Evolutionary conservation across 1,140 invertebrate species (phyloP).

Genomic region (Magallana gigas): DNA sequence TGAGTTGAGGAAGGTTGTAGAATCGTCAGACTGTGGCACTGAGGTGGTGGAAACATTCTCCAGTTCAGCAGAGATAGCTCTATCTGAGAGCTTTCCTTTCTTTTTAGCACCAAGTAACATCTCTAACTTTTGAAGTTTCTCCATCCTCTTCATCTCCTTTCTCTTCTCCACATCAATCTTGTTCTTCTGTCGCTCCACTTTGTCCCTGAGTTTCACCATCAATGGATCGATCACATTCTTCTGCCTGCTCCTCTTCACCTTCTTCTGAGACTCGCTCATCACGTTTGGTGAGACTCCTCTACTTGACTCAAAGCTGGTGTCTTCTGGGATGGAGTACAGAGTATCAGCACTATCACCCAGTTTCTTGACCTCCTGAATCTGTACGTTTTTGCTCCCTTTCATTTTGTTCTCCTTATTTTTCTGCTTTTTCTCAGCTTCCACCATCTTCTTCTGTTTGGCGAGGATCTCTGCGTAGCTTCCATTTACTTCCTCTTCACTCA

Average conservation of each 20-base stretch:
- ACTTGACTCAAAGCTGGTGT: conserved; percentile 57
- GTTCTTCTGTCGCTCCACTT: conserved; percentile 63
- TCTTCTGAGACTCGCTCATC: conserved; percentile 71
- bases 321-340: conserved; percentile 61
- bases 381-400: conserved; percentile 44
- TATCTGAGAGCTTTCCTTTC: conserved; percentile 66
- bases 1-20: conserved; percentile 49
- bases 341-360: conserved; percentile 62
- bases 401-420: conserved; percentile 56
- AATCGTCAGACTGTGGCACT: conserved; percentile 56
- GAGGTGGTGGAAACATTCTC: conserved; percentile 69
- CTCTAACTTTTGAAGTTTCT: conserved; percentile 74
- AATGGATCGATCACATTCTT: conserved; percentile 76
- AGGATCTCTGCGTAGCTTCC: conserved; percentile 39
- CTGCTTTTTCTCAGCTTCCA: conserved; percentile 58
- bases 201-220: conserved; percentile 73
- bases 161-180: conserved; percentile 68
- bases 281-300: conserved; percentile 21
- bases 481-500: conserved; percentile 50
- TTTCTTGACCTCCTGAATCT: conserved; percentile 42
- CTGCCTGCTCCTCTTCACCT: conserved; percentile 73
- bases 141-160: conserved; percentile 68
- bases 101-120: conserved; percentile 68
- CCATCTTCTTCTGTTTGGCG: conserved; percentile 60
- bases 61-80: conserved; percentile 65